These are phyloP conservation scores for Hesperia comma DNA, from an alignment of 2,888 invertebrate genomes.

Conservation along the genomic window DNA sequence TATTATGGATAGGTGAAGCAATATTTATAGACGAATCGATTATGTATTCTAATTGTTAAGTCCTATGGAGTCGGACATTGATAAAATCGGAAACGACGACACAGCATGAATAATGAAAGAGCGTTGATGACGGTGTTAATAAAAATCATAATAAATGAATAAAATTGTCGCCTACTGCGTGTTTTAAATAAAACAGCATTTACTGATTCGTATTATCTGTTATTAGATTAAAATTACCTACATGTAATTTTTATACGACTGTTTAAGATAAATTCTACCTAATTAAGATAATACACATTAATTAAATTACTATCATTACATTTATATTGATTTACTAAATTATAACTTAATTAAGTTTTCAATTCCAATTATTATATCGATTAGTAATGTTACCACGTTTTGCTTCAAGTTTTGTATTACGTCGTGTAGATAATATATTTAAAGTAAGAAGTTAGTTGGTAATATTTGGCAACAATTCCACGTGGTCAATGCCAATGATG, in stretches of 20 bases:
- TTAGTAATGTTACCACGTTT: too few relatives aligned
- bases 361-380: too few relatives aligned
- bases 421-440: too few relatives aligned
- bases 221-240: conserved; percentile 16
- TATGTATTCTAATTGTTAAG: conserved; percentile 45
- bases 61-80: conserved; percentile 40
- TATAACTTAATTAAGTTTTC: too few relatives aligned
- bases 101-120: conserved; percentile 43
- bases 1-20: conserved; percentile 25
- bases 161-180: conserved; percentile 33
- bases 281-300: too few relatives aligned
- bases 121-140: conserved; percentile 40
- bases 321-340: too few relatives aligned
- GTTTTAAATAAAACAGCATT: conserved; percentile 35
- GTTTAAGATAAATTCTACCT: background rate
- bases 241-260: background rate
- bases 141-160: conserved; percentile 38
- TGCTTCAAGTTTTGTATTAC: too few relatives aligned
- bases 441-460: too few relatives aligned
- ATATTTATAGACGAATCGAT: conserved; percentile 36
- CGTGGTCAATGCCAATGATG: too few relatives aligned
- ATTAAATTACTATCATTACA: too few relatives aligned
- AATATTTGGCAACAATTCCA: too few relatives aligned
- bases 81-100: conserved; percentile 44
- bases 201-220: conserved; percentile 21